Evolutionary conservation across 2,113 vertebrate species (phyloP).

Genomic region (Toxotes chatareus): DNA sequence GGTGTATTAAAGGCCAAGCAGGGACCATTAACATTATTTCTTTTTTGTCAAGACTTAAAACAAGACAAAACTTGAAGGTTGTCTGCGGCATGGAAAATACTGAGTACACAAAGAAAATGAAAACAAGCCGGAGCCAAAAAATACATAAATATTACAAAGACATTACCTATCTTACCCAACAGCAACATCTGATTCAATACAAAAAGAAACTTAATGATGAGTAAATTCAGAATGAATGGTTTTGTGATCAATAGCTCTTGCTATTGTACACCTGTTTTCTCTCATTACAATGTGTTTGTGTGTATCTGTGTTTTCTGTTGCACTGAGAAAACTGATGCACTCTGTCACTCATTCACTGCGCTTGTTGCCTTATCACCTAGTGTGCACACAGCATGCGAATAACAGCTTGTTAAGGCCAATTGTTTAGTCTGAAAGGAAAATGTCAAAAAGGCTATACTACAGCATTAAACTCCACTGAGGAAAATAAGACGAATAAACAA

Average conservation of each 20-base stretch:
- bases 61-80: not conserved
- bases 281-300: conserved; percentile 8
- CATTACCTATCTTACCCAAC: not conserved
- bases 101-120: not conserved
- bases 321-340: conserved; percentile 24
- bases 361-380: conserved; percentile 51
- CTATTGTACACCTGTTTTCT: conserved; percentile 7
- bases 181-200: conserved; percentile 16
- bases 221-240: conserved; percentile 26
- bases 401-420: conserved; percentile 54
- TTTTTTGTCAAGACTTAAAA: not conserved
- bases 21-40: not conserved
- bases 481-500: conserved; percentile 38
- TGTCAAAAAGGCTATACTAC: conserved; percentile 13
- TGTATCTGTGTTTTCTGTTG: conserved; percentile 27
- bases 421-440: conserved; percentile 50
- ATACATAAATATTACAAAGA: conserved; percentile 32
- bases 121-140: not conserved
- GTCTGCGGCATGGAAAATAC: not conserved
- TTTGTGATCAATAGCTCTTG: conserved; percentile 48
- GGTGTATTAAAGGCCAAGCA: not conserved
- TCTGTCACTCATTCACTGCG: conserved; percentile 46
- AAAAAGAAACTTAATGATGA: conserved; percentile 31
- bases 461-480: conserved; percentile 15
- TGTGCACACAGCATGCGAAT: conserved; percentile 54